These are phyloP conservation scores for Thalassophryne amazonica DNA, from an alignment of 2,797 vertebrate genomes.

Conservation along the genomic window DNA sequence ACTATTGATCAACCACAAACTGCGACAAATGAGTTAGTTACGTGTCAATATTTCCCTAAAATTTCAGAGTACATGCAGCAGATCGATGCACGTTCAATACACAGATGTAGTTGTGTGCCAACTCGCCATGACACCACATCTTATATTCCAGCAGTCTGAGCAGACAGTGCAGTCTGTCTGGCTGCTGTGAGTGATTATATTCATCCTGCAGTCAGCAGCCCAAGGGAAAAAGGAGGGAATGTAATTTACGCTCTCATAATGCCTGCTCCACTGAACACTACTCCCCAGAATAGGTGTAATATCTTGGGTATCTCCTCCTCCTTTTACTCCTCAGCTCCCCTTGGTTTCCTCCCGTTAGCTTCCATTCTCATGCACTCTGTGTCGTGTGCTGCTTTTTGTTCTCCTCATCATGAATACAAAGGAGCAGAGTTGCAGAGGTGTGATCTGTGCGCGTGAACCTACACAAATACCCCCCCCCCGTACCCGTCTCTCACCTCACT, in stretches of 20 bases:
- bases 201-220: conserved; percentile 54
- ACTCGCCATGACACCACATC: conserved; percentile 17
- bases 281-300: conserved; percentile 62
- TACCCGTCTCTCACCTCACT: conserved; percentile 3
- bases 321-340: conserved; percentile 22
- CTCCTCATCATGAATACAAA: conserved; percentile 66
- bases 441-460: conserved; percentile 33
- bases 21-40: conserved; percentile 44
- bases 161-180: conserved; percentile 30
- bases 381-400: conserved; percentile 52
- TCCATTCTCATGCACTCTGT: conserved; percentile 25
- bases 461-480: not conserved
- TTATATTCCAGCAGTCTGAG: conserved; percentile 40
- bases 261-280: conserved; percentile 60
- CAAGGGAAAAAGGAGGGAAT: conserved; percentile 59
- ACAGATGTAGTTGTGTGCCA: conserved; percentile 30
- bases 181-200: conserved; percentile 58
- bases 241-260: conserved; percentile 74
- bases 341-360: conserved; percentile 23
- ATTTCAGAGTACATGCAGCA: conserved; percentile 25
- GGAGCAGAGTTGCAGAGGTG: conserved; percentile 36
- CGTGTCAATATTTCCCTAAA: conserved; percentile 52
- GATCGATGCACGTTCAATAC: conserved; percentile 27
- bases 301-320: conserved; percentile 55
- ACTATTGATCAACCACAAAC: conserved; percentile 36